Evolutionary conservation across 2,113 vertebrate genomes (phyloP).

Genomic region (Circaetus cinerascens): DNA sequence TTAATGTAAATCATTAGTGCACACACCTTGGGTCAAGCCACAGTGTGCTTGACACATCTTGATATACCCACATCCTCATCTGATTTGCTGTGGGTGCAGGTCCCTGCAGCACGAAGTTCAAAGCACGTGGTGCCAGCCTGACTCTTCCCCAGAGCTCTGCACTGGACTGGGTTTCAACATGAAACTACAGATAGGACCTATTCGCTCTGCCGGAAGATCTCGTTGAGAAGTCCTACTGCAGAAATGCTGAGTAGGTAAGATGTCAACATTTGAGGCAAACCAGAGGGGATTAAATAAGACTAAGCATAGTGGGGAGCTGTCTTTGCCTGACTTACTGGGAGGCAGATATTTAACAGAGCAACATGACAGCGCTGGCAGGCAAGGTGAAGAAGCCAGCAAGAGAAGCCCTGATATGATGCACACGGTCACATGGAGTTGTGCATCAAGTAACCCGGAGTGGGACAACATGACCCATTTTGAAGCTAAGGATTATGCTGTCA

Average conservation of each 20-base stretch:
- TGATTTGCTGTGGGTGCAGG: neutral
- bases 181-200: neutral
- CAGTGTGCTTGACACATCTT: neutral
- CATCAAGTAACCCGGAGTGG: neutral
- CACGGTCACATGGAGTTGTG: neutral
- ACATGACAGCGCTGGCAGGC: neutral
- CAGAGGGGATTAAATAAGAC: neutral
- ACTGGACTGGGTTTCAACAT: neutral
- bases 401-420: neutral
- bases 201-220: neutral
- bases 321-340: neutral
- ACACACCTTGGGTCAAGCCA: neutral
- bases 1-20: neutral
- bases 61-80: neutral
- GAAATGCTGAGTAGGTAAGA: neutral
- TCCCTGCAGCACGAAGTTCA: neutral
- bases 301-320: neutral
- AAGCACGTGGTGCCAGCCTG: neutral
- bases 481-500: neutral
- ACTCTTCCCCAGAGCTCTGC: neutral
- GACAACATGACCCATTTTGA: neutral
- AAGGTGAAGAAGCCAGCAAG: neutral
- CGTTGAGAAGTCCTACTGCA: neutral
- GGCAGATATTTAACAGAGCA: neutral
- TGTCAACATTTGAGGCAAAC: neutral